Percentiles rank a stretch among this genome's conserved stretches.
Evolutionary conservation across 2,888 invertebrate species (phyloP).

Genomic region (Phyllotreta striolata): DNA sequence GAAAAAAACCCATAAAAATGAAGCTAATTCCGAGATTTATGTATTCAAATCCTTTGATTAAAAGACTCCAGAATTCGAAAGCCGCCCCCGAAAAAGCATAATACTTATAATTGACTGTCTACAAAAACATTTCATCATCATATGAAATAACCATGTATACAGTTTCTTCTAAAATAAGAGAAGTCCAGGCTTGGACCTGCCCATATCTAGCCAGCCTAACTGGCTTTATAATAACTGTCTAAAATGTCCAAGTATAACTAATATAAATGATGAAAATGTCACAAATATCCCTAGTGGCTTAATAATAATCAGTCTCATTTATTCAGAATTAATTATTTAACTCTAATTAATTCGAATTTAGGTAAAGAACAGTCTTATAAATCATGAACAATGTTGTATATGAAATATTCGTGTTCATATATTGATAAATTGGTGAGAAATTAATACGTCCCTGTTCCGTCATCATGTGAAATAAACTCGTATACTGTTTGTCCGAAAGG

Average conservation of each 20-base stretch:
- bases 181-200: not conserved
- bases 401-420: no score
- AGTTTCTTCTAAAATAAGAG: slow-evolving; percentile 22
- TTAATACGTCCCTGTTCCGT: slow-evolving; percentile 5
- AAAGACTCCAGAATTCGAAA: slow-evolving; percentile 26
- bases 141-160: slow-evolving; percentile 28
- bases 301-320: no score
- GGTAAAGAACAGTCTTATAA: no score
- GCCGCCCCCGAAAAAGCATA: slow-evolving; percentile 26
- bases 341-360: no score
- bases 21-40: slow-evolving; percentile 28
- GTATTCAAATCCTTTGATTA: slow-evolving; percentile 33
- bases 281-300: no score
- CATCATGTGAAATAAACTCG: slow-evolving; percentile 30
- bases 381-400: no score
- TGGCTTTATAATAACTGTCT: no score
- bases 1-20: slow-evolving; percentile 11
- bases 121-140: slow-evolving; percentile 32
- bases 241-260: no score
- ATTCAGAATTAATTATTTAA: no score
- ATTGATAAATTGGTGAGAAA: not conserved
- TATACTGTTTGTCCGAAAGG: slow-evolving; percentile 26
- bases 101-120: slow-evolving; percentile 36
- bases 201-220: not conserved
- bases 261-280: no score